These are phyloP conservation scores for Adelosebastes latens DNA, from an alignment of 2,797 vertebrate species.

Conservation along the genomic window DNA sequence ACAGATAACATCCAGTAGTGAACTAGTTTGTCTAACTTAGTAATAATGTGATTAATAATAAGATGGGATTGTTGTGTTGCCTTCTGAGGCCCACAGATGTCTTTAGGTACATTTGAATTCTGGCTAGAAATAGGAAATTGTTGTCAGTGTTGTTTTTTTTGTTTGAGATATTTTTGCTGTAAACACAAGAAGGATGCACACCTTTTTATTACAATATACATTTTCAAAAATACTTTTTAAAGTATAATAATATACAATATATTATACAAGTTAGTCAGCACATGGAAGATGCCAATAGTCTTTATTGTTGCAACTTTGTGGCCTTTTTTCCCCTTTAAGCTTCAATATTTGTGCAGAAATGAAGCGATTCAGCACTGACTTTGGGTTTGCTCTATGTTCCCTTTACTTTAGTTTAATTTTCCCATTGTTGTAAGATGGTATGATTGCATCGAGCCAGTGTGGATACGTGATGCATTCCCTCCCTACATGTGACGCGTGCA, in stretches of 20 bases:
- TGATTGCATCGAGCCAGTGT: background rate
- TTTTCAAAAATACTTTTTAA: background rate
- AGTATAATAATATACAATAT: background rate
- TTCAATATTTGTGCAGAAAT: background rate
- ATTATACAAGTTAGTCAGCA: background rate
- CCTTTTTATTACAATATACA: background rate
- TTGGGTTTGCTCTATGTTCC: background rate
- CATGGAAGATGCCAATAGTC: background rate
- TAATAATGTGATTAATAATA: background rate
- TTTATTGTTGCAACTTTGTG: background rate
- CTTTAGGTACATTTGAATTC: background rate
- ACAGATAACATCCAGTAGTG: background rate
- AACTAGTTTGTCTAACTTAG: no score
- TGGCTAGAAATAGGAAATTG: background rate
- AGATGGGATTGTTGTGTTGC: background rate
- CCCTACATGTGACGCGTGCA: constrained; percentile 46
- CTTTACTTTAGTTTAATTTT: background rate
- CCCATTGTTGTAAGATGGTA: background rate
- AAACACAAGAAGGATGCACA: background rate
- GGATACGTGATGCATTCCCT: background rate
- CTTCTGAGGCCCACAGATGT: background rate
- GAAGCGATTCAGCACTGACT: background rate
- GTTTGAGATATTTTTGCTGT: background rate
- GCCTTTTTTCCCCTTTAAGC: background rate
- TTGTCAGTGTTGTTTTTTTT: background rate